These are phyloP conservation scores for Chloropsis hardwickii DNA, from an alignment of 2,113 vertebrate species.

Conservation along the genomic window DNA sequence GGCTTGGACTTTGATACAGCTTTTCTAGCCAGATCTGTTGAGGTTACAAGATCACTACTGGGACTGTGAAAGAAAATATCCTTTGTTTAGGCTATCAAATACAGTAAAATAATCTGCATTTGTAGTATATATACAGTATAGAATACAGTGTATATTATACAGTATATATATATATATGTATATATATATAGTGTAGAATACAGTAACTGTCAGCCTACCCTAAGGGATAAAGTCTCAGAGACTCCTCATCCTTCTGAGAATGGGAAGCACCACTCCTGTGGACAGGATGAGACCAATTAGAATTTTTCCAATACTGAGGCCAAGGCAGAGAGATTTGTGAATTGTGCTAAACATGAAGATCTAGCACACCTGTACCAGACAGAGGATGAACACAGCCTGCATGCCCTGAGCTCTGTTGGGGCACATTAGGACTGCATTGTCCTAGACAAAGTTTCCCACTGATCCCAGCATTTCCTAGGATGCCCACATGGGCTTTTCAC, in stretches of 20 bases:
- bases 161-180: no score
- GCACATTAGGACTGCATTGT: rapidly evolving
- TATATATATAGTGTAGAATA: no score
- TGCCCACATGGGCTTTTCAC: not conserved
- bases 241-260: not conserved
- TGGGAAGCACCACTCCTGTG: not conserved
- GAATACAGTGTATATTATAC: no score
- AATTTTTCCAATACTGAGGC: not conserved
- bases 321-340: not conserved
- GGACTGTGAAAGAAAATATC: not conserved
- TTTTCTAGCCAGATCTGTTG: not conserved
- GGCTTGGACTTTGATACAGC: not conserved
- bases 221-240: not conserved
- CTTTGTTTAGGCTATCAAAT: not conserved
- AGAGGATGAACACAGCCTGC: not conserved
- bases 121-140: no score
- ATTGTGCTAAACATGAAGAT: not conserved
- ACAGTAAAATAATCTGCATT: not conserved
- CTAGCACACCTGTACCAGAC: not conserved
- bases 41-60: not conserved
- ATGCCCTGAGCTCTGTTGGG: not conserved
- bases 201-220: not conserved
- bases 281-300: not conserved
- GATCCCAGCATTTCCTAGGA: rapidly evolving
- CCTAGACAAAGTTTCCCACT: not conserved